Base-by-base conservation (phyloP, 2,888 invertebrate species). In the Troides aeacus region DNA sequence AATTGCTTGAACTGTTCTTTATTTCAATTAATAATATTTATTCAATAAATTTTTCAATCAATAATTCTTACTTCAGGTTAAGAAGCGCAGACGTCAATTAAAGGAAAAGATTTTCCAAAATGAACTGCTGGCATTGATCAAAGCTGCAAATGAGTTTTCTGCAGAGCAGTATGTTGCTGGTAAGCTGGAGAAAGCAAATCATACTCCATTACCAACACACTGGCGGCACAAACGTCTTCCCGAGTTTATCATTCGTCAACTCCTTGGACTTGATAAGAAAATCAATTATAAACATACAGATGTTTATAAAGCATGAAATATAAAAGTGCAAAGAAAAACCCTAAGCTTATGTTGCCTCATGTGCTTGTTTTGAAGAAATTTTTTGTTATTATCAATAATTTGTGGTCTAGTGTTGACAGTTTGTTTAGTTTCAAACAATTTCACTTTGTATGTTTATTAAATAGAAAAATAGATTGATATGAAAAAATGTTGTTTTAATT, bases 41-140 rank as follows among this genome's bases (percentile, higher is more conserved):
- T 36, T 36, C 0, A 1, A 7, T 36, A 36, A 36, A 36, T 7
- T 7, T 36, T 36, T 36, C 36, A 36, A 42, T 42, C 10, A 42
- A 42, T 42, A 46, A 46, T 46, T 46, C 46, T 46, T 46, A 15
- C 12, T 46, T 12, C 82, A 95, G 94, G 80, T 94, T 39, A 93
- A 94, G 69, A 95, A 95, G 78, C 94, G 94, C 24, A 94, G 97
- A 66, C 95, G 96, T 79, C 89, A 95, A 80, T 93, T 93, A 62
- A 97, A 95, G 81, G 97, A 97, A 81, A 97, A 96, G 79, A 89
- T 85, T 7, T 97, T 97, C 86, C 96, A 97, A 78, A 95, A 94
- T 0, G 93, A 93, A 66, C 89, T 97, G 0, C 87, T 96, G 69
- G 89, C 93, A 0, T 93, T 96, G 82, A 94, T 97, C 17, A 95